phyloP scores from a whole-genome alignment of 2,113 vertebrate species.

The Solenodon paradoxus region DNA sequence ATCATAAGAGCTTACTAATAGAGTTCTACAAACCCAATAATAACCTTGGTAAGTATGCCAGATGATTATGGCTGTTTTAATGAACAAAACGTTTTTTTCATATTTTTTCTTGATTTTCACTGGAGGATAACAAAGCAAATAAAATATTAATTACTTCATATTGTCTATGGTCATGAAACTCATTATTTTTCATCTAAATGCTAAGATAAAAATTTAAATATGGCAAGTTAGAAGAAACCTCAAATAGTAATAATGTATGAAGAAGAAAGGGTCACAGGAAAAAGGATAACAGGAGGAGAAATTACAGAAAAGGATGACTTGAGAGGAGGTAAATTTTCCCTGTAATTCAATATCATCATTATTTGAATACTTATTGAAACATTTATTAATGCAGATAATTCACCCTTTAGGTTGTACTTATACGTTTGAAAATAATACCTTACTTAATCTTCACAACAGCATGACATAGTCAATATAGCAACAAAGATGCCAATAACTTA shows the following conservation, averaged over 20 bases:
- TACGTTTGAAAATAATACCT: not conserved
- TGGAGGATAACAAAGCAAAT: not conserved
- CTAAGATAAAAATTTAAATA: not conserved
- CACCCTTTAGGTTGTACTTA: too few species aligned
- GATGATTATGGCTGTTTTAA: not conserved
- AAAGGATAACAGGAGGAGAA: not conserved
- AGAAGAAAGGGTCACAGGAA: not conserved
- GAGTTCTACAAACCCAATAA: not conserved
- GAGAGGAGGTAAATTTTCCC: not conserved
- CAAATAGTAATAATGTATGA: not conserved
- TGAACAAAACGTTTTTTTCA: not conserved
- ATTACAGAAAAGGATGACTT: too few species aligned
- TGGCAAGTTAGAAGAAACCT: not conserved
- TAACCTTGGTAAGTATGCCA: not conserved
- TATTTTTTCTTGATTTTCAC: not conserved
- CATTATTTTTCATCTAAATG: not conserved
- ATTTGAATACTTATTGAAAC: not conserved
- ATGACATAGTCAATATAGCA: not conserved
- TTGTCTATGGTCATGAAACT: not conserved
- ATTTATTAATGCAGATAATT: too few species aligned
- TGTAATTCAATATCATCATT: not conserved
- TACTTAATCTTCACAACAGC: not conserved
- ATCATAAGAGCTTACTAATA: too few species aligned
- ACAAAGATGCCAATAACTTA: not conserved
- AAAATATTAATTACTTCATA: not conserved